These are phyloP conservation scores for Tragelaphus oryx DNA, from an alignment of 2,797 vertebrate species.

Conservation along the genomic window DNA sequence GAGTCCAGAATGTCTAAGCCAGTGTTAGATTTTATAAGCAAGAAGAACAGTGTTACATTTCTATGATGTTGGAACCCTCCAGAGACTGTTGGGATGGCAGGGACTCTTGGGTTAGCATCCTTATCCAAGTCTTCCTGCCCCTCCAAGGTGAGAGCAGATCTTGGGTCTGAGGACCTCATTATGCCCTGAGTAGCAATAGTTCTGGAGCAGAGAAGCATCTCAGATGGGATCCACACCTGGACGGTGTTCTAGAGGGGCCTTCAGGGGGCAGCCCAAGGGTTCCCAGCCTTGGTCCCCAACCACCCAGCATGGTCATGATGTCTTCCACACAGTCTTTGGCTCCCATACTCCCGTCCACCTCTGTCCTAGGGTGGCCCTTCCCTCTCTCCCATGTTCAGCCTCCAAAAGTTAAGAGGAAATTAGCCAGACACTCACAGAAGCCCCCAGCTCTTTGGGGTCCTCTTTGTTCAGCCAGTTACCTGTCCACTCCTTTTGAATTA, in stretches of 20 bases:
- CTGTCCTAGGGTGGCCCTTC: background rate
- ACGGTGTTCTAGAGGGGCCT: background rate
- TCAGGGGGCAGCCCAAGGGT: background rate
- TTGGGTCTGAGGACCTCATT: background rate
- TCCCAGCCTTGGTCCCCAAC: background rate
- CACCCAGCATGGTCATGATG: background rate
- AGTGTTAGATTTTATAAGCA: constrained; percentile 75
- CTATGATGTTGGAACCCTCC: background rate
- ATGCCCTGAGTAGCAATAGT: background rate
- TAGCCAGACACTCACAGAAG: background rate
- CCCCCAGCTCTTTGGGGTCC: background rate
- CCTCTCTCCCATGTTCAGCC: background rate
- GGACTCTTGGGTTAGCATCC: background rate
- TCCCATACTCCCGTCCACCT: background rate
- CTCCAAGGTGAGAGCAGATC: background rate
- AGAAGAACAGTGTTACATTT: constrained; percentile 79
- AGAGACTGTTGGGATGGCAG: background rate
- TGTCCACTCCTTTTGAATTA: background rate
- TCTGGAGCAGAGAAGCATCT: background rate
- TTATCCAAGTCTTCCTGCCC: background rate
- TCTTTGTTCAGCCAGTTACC: constrained; percentile 1
- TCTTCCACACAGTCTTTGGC: background rate
- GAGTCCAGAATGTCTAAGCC: constrained; percentile 46
- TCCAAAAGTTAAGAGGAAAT: background rate
- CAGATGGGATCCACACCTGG: background rate